Conservation (phyloP, 2,888 invertebrate species). For the Amaurobius ferox region DNA sequence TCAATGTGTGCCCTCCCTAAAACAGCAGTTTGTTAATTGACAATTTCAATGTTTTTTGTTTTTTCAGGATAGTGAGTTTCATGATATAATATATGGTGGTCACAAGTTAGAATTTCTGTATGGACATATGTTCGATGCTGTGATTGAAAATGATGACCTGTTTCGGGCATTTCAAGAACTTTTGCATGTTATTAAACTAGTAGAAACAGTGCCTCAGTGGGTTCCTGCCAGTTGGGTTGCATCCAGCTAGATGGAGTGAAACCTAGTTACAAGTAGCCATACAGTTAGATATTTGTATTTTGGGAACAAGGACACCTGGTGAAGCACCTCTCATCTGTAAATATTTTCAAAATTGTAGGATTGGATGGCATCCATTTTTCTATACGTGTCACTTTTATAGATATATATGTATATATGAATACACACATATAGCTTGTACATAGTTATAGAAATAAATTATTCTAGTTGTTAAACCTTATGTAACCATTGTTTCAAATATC, state of each 20-base stretch:
- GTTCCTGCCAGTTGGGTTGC: slow-evolving; percentile 91
- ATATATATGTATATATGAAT: slow-evolving; percentile 40
- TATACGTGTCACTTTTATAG: slow-evolving; percentile 63
- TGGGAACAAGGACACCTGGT: not conserved
- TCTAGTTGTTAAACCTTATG: slow-evolving; percentile 1
- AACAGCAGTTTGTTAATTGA: no score
- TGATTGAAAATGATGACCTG: slow-evolving; percentile 93
- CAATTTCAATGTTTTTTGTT: slow-evolving; percentile 52
- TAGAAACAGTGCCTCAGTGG: slow-evolving; percentile 96
- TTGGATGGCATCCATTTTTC: slow-evolving; percentile 65
- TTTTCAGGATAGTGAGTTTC: slow-evolving; percentile 92
- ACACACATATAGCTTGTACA: slow-evolving; percentile 49
- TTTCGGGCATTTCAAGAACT: slow-evolving; percentile 90
- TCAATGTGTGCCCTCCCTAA: no score
- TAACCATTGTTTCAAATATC: slow-evolving; percentile 50
- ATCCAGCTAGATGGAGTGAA: slow-evolving; percentile 60
- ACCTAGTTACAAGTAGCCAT: slow-evolving; percentile 45
- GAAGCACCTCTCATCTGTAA: not conserved
- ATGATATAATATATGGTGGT: slow-evolving; percentile 89
- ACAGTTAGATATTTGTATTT: slow-evolving; percentile 47
- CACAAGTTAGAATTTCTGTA: slow-evolving; percentile 93
- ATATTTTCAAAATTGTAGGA: slow-evolving; percentile 12
- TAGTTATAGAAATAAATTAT: slow-evolving; percentile 69
- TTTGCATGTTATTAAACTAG: slow-evolving; percentile 86
- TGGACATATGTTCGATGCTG: slow-evolving; percentile 95